Evolutionary conservation across 37 sponge, comb jelly and placozoan species (phyloP).

Genomic region (Beroe ovata): DNA sequence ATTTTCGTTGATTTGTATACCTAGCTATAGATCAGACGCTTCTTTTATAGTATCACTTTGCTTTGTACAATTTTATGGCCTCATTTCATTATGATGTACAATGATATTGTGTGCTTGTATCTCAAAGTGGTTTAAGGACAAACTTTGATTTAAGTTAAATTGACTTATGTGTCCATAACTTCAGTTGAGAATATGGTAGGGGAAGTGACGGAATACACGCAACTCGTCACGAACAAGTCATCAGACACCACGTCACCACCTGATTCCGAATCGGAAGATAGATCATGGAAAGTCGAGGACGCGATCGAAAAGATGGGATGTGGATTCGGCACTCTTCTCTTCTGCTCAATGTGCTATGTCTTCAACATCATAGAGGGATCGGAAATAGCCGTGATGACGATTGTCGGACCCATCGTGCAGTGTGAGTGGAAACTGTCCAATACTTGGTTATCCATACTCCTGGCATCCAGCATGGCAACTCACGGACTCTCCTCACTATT

Average conservation of each 20-base stretch:
- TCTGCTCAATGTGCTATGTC: neutral
- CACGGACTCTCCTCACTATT: neutral
- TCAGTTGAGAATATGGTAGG: neutral
- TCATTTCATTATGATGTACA: too few relatives aligned
- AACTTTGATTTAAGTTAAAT: too few relatives aligned
- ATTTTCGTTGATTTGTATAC: too few relatives aligned
- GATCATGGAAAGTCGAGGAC: neutral
- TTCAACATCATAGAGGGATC: neutral
- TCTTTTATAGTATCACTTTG: too few relatives aligned
- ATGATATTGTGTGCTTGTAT: too few relatives aligned
- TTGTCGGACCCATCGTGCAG: neutral
- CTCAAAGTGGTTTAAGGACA: too few relatives aligned
- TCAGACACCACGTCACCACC: neutral
- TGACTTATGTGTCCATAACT: too few relatives aligned
- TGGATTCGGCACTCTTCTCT: neutral
- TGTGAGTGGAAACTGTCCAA: conserved; percentile 15
- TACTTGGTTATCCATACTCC: neutral
- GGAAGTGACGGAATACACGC: neutral
- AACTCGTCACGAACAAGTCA: neutral
- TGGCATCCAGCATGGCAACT: conserved; percentile 5
- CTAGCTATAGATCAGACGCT: too few relatives aligned
- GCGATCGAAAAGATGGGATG: neutral
- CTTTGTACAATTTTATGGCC: too few relatives aligned
- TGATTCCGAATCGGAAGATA: neutral
- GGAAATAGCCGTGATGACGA: neutral